Evolutionary conservation across 2,888 invertebrate species (phyloP), one percentile per base, ranked within the genome.

Genomic region (Tipula confusa): DNA sequence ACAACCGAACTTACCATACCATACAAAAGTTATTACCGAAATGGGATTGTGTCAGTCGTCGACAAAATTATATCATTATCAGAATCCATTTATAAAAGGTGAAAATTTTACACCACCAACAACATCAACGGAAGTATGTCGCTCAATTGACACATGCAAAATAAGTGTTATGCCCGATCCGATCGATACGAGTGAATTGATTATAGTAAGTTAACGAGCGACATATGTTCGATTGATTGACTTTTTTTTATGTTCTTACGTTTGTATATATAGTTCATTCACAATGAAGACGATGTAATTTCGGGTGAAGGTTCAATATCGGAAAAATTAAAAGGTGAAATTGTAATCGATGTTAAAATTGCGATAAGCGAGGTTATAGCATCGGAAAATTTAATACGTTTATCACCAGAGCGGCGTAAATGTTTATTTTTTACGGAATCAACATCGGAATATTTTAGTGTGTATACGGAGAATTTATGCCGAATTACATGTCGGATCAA

Each of bases 401-500:
- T 89, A 24, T 88, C 89, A 0, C 86, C 88, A 18, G 85, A 86
- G 28, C 87, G 87, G 85, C 86, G 89, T 81, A 89, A 88, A 85
- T 89, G 89, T 84, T 88, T 88, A 31, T 89, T 88, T 81, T 83
- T 82, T 0, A 85, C 87, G 82, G 89, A 89, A 84, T 87, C 87
- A 80, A 85, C 87, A 84, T 86, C 89, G 0, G 43, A 87, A 64
- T 88, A 87, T 84, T 89, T 87, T 83, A 84, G 85, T 29, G 89
- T 85, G 15, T 89, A 89, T 84, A 86, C 87, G 13, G 87, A 87
- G 1, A 86, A 87, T 4, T 84, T 89, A 2, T 89, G 89, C 83
- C 87, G 87, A 36, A 86, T 87, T 31, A 88, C 88, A 83, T 89
- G 89, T 33, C 88, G 88, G 24, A 87, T 89, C n/a, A 85, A 86